Percentiles rank a stretch among this genome's conserved stretches.
Evolutionary conservation across 2,797 vertebrate species (phyloP).

Genomic region (Malacoraja senta): DNA sequence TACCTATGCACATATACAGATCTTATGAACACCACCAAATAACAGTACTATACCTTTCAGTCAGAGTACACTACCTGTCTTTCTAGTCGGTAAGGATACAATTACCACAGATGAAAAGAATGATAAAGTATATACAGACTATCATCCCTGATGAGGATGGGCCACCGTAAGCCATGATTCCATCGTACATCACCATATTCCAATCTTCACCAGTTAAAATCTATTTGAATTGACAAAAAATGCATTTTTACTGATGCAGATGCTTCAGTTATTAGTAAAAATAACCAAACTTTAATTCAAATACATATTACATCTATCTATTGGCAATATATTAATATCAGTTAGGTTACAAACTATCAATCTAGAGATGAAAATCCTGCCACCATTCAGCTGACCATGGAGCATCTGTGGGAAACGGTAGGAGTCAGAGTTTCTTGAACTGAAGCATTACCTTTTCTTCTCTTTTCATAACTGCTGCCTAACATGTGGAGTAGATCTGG

Average conservation of each 20-base stretch:
- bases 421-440: too few relatives aligned
- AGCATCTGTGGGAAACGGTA: too few relatives aligned
- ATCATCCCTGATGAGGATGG: constrained; percentile 94
- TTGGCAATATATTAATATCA: not conserved
- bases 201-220: constrained; percentile 97
- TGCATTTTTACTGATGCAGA: not conserved
- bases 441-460: too few relatives aligned
- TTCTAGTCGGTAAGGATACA: constrained; percentile 74
- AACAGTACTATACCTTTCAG: not conserved
- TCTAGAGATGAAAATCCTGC: not conserved
- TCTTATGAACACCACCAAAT: not conserved
- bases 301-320: not conserved
- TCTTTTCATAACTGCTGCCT: too few relatives aligned
- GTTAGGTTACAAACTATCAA: not conserved
- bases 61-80: not conserved
- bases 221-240: constrained; percentile 52
- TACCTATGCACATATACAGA: not conserved
- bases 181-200: constrained; percentile 97
- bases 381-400: too few relatives aligned
- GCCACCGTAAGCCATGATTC: constrained; percentile 94
- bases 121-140: constrained; percentile 97
- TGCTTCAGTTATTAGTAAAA: not conserved
- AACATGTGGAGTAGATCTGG: too few relatives aligned
- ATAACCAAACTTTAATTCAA: not conserved
- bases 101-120: constrained; percentile 97